A percentile compares a stretch with the other conserved stretches of the same genome.
phyloP scores from a whole-genome alignment of 2,113 vertebrate species.

The Clinocottus analis region DNA sequence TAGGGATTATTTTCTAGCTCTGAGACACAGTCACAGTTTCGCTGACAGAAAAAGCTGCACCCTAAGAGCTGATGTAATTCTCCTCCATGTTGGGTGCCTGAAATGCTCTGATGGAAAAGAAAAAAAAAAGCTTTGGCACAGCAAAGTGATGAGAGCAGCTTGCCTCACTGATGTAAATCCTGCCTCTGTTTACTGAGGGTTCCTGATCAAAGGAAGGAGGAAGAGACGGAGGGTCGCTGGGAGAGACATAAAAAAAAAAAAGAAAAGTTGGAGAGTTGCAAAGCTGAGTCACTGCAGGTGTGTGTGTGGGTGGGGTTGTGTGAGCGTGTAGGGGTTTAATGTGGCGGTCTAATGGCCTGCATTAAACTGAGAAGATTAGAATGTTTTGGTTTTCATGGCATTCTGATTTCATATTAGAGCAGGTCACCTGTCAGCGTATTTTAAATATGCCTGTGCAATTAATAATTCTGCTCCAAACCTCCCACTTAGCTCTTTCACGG shows the following conservation, averaged over 20 bases:
- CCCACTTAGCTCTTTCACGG: slow-evolving; percentile 80
- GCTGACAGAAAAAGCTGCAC: slow-evolving; percentile 63
- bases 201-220: slow-evolving; percentile 68
- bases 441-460: slow-evolving; percentile 87
- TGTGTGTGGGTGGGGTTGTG: slow-evolving; percentile 15
- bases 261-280: slow-evolving; percentile 38
- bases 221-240: slow-evolving; percentile 33
- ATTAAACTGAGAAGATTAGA: slow-evolving; percentile 83
- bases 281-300: slow-evolving; percentile 60
- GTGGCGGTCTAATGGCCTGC: slow-evolving; percentile 22
- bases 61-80: slow-evolving; percentile 69
- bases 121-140: slow-evolving; percentile 56
- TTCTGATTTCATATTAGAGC: slow-evolving; percentile 82
- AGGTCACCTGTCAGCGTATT: slow-evolving; percentile 80
- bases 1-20: slow-evolving; percentile 68
- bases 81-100: slow-evolving; percentile 62
- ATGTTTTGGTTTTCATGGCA: slow-evolving; percentile 77
- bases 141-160: slow-evolving; percentile 73
- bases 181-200: slow-evolving; percentile 59
- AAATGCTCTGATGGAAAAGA: slow-evolving; percentile 55
- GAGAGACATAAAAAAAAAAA: slow-evolving; percentile 24
- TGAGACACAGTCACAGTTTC: slow-evolving; percentile 49
- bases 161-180: slow-evolving; percentile 72
- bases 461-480: slow-evolving; percentile 84
- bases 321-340: slow-evolving; percentile 31